These are phyloP conservation scores for Zaprionus gabonicus DNA, from an alignment of 1,140 invertebrate genomes.

Conservation along the genomic window DNA sequence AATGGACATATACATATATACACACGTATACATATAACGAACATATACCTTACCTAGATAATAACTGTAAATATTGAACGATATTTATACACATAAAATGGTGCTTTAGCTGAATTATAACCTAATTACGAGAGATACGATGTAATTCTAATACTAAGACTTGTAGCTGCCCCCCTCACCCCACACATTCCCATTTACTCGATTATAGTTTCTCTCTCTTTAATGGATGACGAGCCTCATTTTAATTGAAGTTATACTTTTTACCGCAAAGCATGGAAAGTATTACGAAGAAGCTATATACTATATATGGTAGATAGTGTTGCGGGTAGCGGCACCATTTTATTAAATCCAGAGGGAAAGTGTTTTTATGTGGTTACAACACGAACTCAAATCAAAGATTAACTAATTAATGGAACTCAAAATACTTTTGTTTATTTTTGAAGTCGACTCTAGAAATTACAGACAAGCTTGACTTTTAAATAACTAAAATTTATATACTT, in stretches of 20 bases:
- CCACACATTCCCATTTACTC: conserved; percentile 42
- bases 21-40: conserved; percentile 54
- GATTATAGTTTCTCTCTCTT: conserved; percentile 33
- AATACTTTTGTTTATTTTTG: conserved; percentile 9
- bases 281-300: conserved; percentile 20
- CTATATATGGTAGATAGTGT: conserved; percentile 3
- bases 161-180: conserved; percentile 37
- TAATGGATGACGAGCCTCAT: conserved; percentile 13
- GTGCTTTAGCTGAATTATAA: conserved; percentile 84
- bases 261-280: conserved; percentile 43
- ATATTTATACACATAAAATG: conserved; percentile 72
- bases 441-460: conserved; percentile 29
- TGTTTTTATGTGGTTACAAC: conserved; percentile 30
- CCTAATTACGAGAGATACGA: conserved; percentile 41
- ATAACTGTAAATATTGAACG: conserved; percentile 66
- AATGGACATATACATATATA: conserved; percentile 49
- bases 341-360: conserved; percentile 15
- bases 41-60: conserved; percentile 65
- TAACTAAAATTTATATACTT: conserved; percentile 58
- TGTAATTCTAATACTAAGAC: conserved; percentile 74
- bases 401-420: conserved; percentile 11
- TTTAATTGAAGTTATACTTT: conserved; percentile 53
- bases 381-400: conserved; percentile 9
- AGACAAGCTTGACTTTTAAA: conserved; percentile 50
- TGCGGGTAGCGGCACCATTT: conserved; percentile 33